Evolutionary conservation across 1,140 invertebrate genomes (phyloP), one percentile per base, ranked within the genome.

Genomic region (Bombus consobrinus): DNA sequence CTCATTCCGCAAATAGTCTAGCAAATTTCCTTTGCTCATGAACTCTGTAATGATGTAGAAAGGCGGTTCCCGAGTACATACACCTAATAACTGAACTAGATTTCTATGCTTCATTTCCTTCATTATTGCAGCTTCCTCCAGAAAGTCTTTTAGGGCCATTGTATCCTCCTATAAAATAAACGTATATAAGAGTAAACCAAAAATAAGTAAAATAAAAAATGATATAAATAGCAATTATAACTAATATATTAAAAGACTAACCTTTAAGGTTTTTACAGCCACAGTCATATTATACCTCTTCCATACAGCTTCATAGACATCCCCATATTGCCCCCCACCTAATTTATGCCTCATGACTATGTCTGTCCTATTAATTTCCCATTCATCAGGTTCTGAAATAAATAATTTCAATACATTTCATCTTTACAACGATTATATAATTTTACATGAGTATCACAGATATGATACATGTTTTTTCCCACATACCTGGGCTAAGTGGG

Each of bases 41-140:
- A 99, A 99, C 95, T 99, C 99, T 15, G 99, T 99, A 88, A 99
- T 99, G 91, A 99, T 99, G 94, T 99, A 99, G 95, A 99, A 99
- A 1, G 99, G 99, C 10, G 99, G 98, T 95, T 99, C 99, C 47
- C 99, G 96, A 0, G 99, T 99, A 95, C 99, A 99, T 47, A 99
- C 99, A 89, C 97, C 97, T 89, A 99, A 96, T 83, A 99, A 96
- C 95, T 99, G 99, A 78, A 99, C 99, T 86, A 99, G 96, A 96
- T 99, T 99, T 15, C 98, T 98, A 96, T 99, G 99, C 93, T 99
- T 99, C 98, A 99, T 99, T 95, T 99, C 99, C 94, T 99, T 99
- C 99, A 99, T 99, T 74, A 99, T 99, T 80, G 98, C 97, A 12
- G 99, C 99, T 95, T 99, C 99, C 94, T 99, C 99, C 32, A 99